phyloP scores from a whole-genome alignment of 2,113 vertebrate genomes.

The Perca schrenkii region DNA sequence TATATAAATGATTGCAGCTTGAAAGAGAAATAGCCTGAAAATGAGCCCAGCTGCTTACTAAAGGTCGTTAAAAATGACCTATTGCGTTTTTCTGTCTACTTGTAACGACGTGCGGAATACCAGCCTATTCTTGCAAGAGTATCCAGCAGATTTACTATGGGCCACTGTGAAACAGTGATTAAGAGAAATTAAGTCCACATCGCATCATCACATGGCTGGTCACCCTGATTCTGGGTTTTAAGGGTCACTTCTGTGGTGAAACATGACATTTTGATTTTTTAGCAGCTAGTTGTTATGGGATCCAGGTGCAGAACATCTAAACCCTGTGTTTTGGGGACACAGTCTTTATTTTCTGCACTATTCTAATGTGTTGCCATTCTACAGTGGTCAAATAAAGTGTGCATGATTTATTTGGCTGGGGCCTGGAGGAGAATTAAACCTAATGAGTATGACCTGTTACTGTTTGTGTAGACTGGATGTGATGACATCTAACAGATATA shows the following conservation, averaged over 20 bases:
- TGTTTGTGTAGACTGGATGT: neutral
- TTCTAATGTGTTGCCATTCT: neutral
- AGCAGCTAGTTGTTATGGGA: neutral
- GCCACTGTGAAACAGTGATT: conserved; percentile 17
- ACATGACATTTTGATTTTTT: conserved; percentile 6
- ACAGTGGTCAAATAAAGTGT: conserved; percentile 8
- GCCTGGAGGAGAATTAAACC: neutral
- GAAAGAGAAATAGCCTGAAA: conserved; percentile 24
- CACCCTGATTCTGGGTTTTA: conserved; percentile 1
- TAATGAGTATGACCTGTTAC: neutral
- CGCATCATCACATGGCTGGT: neutral
- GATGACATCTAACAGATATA: neutral
- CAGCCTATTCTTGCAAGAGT: conserved; percentile 12
- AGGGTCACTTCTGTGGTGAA: conserved; percentile 3
- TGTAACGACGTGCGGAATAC: neutral
- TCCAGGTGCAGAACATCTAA: neutral
- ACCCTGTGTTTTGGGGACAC: neutral
- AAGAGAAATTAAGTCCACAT: neutral
- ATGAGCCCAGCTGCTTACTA: conserved; percentile 16
- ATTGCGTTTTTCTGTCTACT: neutral
- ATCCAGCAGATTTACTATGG: neutral
- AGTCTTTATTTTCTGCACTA: neutral
- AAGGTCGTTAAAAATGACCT: conserved; percentile 16
- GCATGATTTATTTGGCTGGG: neutral
- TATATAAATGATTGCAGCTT: conserved; percentile 24